phyloP scores from a whole-genome alignment of 2,113 vertebrate species.

The Saimiri boliviensis region DNA sequence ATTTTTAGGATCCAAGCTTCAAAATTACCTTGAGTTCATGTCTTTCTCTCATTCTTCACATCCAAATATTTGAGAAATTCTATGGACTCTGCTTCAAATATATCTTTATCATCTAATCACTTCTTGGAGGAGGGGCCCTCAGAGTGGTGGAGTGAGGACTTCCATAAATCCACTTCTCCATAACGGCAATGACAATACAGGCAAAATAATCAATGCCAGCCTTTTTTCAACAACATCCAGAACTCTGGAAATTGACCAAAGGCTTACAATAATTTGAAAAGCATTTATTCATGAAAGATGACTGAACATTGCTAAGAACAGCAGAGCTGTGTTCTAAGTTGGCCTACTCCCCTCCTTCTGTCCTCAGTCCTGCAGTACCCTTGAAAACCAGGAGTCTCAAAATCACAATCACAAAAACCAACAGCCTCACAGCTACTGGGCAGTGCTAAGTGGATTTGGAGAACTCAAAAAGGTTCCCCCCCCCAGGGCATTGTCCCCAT shows the following conservation, averaged over 20 bases:
- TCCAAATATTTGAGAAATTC: background rate
- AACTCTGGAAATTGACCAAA: background rate
- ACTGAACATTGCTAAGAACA: background rate
- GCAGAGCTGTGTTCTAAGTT: too few species aligned
- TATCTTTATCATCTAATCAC: background rate
- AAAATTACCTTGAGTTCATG: background rate
- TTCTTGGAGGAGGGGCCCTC: background rate
- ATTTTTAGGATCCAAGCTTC: background rate
- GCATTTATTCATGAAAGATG: background rate
- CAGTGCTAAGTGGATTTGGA: fast-evolving
- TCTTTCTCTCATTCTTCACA: background rate
- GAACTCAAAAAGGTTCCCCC: fast-evolving
- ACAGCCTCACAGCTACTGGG: too few species aligned
- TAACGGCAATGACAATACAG: background rate
- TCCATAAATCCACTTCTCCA: background rate
- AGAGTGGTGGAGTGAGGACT: background rate
- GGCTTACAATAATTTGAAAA: background rate
- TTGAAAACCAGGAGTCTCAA: background rate
- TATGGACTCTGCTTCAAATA: background rate
- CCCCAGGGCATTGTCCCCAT: too few species aligned
- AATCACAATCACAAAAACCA: background rate
- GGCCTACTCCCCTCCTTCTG: background rate
- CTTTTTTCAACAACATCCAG: background rate
- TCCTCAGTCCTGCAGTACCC: background rate
- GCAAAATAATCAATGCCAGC: background rate